Evolutionary conservation across 2,888 invertebrate genomes (phyloP), one percentile per base, ranked within the genome.

Genomic region (Oscheius sp.): DNA sequence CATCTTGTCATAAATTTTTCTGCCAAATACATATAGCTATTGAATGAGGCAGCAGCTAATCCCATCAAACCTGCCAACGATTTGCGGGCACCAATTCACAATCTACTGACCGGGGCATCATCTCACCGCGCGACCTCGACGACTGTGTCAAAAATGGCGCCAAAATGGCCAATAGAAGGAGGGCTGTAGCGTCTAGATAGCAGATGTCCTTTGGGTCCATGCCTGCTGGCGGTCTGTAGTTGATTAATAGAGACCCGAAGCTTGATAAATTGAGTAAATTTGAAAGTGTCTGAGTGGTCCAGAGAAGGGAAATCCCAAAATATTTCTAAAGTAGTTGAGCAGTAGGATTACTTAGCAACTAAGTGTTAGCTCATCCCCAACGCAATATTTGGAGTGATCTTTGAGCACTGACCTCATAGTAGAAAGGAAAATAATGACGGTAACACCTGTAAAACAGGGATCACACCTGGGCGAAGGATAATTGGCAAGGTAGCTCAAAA

Each of bases 111-210:
- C 48, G 17, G 48, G 15, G 20, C 23, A 20, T 48, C 48, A 48
- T 48, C 48, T 17, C 27, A 12, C 27, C 15, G 48, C 23, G 15
- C 34, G 55, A 55, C 55, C 55, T 55, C 55, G 20, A 17, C 29
- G n/a, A n/a, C n/a, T 17, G n/a, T 42, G 42, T 52, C 25, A 55
- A 34, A 55, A 34, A 55, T 55, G 55, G 55, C 55, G 55, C 55
- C 55, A 55, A n/a, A 55, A 55, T 55, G 55, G 55, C 34, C 55
- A 34, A 55, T 34, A 55, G 55, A 33, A 34, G 55, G 15, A 17
- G 42, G 4, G 15, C 42, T 42, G 12, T 12, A 17, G 42, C 17
- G 17, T 15, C 42, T 12, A 42, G 42, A 12, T 42, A 17, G 42
- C 17, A n/a, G n/a, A n/a, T 17, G 17, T 42, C 42, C 42, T 42